Conservation (phyloP, 2,888 invertebrate genomes). For the Ganaspis brasiliensis region DNA sequence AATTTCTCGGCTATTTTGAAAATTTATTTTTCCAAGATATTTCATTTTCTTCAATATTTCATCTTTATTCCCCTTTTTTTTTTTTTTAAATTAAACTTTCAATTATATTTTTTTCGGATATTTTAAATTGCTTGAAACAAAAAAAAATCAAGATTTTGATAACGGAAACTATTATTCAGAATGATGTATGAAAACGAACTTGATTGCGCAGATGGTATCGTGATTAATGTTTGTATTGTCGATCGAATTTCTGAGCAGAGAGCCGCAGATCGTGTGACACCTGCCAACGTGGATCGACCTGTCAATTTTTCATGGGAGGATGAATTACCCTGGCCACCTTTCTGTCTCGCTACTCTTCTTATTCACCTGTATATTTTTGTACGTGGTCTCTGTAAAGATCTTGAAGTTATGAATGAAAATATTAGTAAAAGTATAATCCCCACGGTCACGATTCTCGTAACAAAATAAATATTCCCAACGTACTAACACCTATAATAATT, state of each 20-base stretch:
- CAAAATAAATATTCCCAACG: conserved; percentile 64
- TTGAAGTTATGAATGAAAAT: conserved; percentile 72
- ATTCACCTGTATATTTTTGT: conserved; percentile 66
- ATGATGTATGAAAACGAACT: conserved; percentile 37
- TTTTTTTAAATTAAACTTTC: background rate
- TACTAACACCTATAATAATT: background rate
- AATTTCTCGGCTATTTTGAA: background rate
- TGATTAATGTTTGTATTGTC: conserved; percentile 57
- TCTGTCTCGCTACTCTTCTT: conserved; percentile 56
- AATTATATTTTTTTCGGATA: background rate
- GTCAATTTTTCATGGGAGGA: conserved; percentile 58
- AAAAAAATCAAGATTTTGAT: conserved; percentile 3
- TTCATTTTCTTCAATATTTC: no score
- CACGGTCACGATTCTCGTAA: conserved; percentile 50
- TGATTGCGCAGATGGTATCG: conserved; percentile 41
- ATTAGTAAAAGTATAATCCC: conserved; percentile 62
- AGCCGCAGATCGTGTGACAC: conserved; percentile 66
- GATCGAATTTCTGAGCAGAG: conserved; percentile 56
- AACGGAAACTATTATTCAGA: conserved; percentile 21
- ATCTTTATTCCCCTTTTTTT: no score
- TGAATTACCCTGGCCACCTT: conserved; percentile 65
- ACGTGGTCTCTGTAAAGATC: conserved; percentile 65
- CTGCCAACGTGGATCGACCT: conserved; percentile 67
- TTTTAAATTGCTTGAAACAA: background rate
- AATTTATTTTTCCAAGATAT: background rate